A percentile compares a stretch with the other conserved stretches of the same genome.
Evolutionary conservation across 2,113 vertebrate genomes (phyloP).

Genomic region (Hoplias malabaricus): DNA sequence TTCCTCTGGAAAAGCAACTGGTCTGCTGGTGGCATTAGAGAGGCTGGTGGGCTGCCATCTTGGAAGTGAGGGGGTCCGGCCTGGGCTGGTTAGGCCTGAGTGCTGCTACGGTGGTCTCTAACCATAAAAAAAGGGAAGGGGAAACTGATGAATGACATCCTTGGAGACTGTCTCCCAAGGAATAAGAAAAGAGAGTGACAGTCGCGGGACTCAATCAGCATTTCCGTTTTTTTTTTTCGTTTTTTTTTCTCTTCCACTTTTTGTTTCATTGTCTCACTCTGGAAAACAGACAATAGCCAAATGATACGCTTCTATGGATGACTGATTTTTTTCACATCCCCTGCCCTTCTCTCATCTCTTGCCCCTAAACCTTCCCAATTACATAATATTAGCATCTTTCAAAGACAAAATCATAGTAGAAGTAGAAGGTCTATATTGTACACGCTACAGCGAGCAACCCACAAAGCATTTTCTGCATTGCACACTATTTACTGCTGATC

Average conservation of each 20-base stretch:
- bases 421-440: neutral
- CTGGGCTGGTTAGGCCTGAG: neutral
- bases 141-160: constrained; percentile 44
- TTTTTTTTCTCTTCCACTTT: neutral
- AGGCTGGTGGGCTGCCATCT: constrained; percentile 60
- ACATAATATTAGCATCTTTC: neutral
- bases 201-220: constrained; percentile 69
- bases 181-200: constrained; percentile 56
- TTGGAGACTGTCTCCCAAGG: constrained; percentile 51
- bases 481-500: neutral
- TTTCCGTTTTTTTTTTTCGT: constrained; percentile 69
- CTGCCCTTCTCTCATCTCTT: neutral
- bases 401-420: neutral
- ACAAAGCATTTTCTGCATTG: neutral
- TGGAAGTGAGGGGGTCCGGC: neutral
- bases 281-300: constrained; percentile 65
- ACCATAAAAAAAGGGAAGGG: constrained; percentile 32
- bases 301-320: constrained; percentile 70
- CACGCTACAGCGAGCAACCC: neutral
- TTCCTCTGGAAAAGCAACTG: constrained; percentile 84
- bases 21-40: constrained; percentile 77
- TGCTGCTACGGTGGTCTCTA: constrained; percentile 59
- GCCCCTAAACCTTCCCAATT: constrained; percentile 16
- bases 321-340: constrained; percentile 68
- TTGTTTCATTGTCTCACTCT: constrained; percentile 48